Base-by-base conservation (phyloP, 2,888 invertebrate species). In the Andricus quercusramuli region DNA sequence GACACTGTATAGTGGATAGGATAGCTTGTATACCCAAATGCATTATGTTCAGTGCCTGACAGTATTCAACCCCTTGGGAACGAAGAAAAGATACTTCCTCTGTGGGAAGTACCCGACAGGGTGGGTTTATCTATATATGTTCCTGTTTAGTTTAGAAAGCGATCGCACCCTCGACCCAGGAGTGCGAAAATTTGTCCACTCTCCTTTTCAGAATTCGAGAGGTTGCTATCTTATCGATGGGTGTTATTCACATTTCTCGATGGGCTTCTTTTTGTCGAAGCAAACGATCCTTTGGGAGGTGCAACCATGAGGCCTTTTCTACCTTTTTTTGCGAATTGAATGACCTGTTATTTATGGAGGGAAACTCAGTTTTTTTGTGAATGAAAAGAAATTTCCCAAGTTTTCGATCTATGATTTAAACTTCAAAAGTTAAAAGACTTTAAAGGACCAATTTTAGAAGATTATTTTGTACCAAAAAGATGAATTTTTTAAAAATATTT, bases 31-130 rank as follows among this genome's bases (percentile, higher is more conserved):
- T 66, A 41, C 11, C 37, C 22, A 13, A 13, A 41, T 47, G 17
- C 22, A 25, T 68, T 68, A 68, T 68, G 22, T 56, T 74, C 62
- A 62, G 62, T 56, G 56, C 56, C 74, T n/a, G 74, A 56, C 74
- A 29, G 74, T 32, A 56, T 74, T 74, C 74, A 74, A 74, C 74
- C 74, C 74, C 74, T 74, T 74, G 74, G 74, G 74, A 74, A 74
- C 74, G 74, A 74, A 74, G 74, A 56, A 74, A 74, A 74, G 74
- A 56, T 56, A 56, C 74, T 32, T 74, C 32, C 32, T 41, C 67
- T 41, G 37, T 41, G 67, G 41, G 67, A 67, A 67, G 25, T 37
- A 37, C 3, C 51, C 11, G 25, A 13, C 51, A 51, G 74, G 51
- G 74, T 74, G 74, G 74, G 56, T 74, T 68, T 25, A 25, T 5